Evolutionary conservation across 2,797 vertebrate genomes (phyloP).

Genomic region (Danio kyathit): DNA sequence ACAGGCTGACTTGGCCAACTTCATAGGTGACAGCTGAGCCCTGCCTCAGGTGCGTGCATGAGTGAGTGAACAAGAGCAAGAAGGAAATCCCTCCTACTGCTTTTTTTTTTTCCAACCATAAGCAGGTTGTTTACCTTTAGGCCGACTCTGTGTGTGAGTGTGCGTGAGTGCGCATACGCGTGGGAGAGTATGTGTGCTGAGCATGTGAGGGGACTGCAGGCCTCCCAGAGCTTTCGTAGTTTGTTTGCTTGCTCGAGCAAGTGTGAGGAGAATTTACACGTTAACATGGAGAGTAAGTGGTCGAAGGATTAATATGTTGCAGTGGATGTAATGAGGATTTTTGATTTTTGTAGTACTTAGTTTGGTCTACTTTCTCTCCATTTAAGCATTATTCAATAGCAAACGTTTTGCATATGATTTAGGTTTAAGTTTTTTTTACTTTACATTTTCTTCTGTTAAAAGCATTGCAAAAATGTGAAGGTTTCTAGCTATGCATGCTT

Average conservation of each 20-base stretch:
- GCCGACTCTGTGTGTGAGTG: conserved; percentile 6
- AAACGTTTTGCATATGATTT: background rate
- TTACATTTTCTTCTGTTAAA: background rate
- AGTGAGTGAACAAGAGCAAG: conserved; percentile 1
- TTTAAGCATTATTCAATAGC: background rate
- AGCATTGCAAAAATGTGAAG: background rate
- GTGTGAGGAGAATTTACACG: conserved; percentile 8
- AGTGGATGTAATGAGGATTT: background rate
- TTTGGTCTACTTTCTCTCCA: background rate
- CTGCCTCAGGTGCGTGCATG: conserved; percentile 49
- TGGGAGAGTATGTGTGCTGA: conserved; percentile 22
- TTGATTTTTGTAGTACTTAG: background rate
- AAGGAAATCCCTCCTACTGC: conserved; percentile 15
- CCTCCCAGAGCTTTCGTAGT: conserved; percentile 34
- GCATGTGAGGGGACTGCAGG: conserved; percentile 26
- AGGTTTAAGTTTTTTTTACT: background rate
- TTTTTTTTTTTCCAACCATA: background rate
- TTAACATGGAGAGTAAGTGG: conserved; percentile 21
- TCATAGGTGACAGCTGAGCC: conserved; percentile 43
- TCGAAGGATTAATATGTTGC: background rate
- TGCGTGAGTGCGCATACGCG: background rate
- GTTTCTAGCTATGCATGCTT: background rate
- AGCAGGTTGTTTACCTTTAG: conserved; percentile 49
- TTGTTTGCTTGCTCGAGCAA: conserved; percentile 38
- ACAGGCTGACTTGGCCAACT: conserved; percentile 36